phyloP scores from a whole-genome alignment of 2,113 vertebrate genomes.

The Zingel zingel region DNA sequence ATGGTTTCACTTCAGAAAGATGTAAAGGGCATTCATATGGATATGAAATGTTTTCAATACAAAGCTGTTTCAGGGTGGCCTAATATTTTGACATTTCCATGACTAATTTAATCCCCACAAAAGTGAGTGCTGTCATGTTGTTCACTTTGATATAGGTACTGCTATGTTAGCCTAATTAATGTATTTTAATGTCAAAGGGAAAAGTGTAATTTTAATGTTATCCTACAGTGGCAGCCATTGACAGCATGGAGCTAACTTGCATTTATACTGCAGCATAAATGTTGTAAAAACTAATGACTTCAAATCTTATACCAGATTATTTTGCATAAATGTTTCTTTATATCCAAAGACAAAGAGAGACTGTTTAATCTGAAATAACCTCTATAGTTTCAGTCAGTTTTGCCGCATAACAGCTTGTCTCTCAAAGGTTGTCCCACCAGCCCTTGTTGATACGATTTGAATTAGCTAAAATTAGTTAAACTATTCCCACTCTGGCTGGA shows the following conservation, averaged over 20 bases:
- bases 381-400: neutral
- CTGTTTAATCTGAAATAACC: neutral
- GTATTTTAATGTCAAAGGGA: neutral
- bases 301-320: neutral
- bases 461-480: neutral
- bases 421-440: neutral
- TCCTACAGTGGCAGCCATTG: neutral
- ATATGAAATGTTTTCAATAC: constrained; percentile 23
- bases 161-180: constrained; percentile 1
- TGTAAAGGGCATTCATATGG: constrained; percentile 2
- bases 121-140: constrained; percentile 6
- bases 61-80: constrained; percentile 8
- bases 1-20: constrained; percentile 9
- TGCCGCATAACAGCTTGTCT: neutral
- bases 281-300: neutral
- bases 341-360: neutral
- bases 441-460: neutral
- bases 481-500: neutral
- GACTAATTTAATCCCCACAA: constrained; percentile 8
- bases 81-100: constrained; percentile 14
- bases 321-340: neutral
- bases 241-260: neutral
- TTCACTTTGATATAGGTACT: neutral
- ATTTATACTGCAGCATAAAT: neutral
- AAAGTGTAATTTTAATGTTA: constrained; percentile 12